Base-by-base conservation (phyloP, 2,888 invertebrate species). In the Synergus japonicus region DNA sequence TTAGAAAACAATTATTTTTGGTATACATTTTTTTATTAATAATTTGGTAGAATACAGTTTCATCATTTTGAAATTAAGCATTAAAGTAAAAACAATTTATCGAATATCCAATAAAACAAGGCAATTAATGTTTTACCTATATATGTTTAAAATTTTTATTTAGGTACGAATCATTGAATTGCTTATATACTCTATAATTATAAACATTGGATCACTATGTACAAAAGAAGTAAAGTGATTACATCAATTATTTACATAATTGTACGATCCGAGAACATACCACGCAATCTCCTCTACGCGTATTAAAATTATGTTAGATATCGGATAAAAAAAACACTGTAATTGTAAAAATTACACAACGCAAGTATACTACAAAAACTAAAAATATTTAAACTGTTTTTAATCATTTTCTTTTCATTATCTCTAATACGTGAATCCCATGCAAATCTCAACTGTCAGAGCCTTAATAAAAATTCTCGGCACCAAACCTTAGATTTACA, bases 181-280 rank as follows among this genome's bases (percentile, higher is more conserved):
- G 46, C 12, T 73, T 73, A n/a, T 46, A 73, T 49, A 73, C 37
- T 73, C 73, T 49, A 67, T 73, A 67, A 67, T 44, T 67, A 73
- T 73, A 49, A 73, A 73, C 49, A 73, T 73, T 49, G 46, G 49
- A 63, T 54, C 73, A 73, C 73, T 73, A 73, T 73, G 46, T 73
- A 73, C 73, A 73, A 37, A 73, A 73, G 73, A 73, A 29, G 73
- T 73, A 54, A 66, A 66, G 29, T 66, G 41, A 73, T 73, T 54
- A 73, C 73, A 73, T 54, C 73, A 73, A 73, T 9, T 73, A 73
- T 73, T 73, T 73, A 73, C 44, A 67, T 54, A 54, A 73, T 73
- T 29, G 43, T 49, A 49, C 15, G 49, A 73, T 54, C 29, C 66
- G 43, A 65, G 65, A 65, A 65, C 65, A 60, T 22, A 18, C 12